Evolutionary conservation across 2,113 vertebrate genomes (phyloP).

Genomic region (Gymnocephalus cernua): DNA sequence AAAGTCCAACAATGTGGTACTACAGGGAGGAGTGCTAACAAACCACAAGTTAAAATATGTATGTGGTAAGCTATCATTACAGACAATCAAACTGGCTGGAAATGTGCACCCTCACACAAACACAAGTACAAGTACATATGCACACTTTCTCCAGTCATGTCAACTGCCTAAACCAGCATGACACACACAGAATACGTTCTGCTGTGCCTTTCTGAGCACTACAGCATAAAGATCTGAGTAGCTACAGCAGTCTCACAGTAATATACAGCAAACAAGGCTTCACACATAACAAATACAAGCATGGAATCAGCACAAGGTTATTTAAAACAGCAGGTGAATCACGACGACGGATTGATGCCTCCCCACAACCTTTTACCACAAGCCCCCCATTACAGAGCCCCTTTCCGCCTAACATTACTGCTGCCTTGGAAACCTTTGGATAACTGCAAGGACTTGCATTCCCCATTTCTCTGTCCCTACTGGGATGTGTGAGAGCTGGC

Average conservation of each 20-base stretch:
- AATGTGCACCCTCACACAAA: constrained; percentile 33
- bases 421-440: constrained; percentile 60
- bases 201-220: constrained; percentile 10
- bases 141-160: constrained; percentile 14
- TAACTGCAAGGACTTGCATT: constrained; percentile 43
- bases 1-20: neutral
- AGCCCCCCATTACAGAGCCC: constrained; percentile 4
- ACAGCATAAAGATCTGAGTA: constrained; percentile 2
- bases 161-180: constrained; percentile 34
- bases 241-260: neutral
- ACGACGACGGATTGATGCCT: neutral
- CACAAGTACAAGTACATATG: neutral
- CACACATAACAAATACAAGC: neutral
- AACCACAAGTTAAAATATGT: neutral
- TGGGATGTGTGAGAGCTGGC: constrained; percentile 65
- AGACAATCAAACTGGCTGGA: constrained; percentile 13
- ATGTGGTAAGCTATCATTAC: constrained; percentile 32
- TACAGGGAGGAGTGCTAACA: too few species aligned
- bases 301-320: neutral
- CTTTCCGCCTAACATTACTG: constrained; percentile 35
- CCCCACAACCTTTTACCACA: neutral
- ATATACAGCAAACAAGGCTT: neutral
- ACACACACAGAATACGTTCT: constrained; percentile 30
- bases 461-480: constrained; percentile 34
- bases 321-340: constrained; percentile 12